These are phyloP conservation scores for Hydractinia symbiolongicarpus DNA, from an alignment of 30 jellyfish, hydroid and myxozoan genomes.

Conservation along the genomic window DNA sequence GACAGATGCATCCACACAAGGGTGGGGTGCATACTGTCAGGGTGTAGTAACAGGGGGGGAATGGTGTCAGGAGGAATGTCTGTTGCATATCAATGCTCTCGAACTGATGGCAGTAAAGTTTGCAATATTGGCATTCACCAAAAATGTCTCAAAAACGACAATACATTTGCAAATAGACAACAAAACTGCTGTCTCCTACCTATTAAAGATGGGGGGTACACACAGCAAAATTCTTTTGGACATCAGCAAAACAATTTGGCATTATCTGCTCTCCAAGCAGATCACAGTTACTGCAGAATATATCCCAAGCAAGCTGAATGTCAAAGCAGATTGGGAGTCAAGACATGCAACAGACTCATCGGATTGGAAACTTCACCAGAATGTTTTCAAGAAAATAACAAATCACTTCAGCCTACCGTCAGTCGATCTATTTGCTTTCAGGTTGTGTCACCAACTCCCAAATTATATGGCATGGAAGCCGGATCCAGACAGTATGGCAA, in stretches of 20 bases:
- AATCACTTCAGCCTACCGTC: constrained; percentile 16
- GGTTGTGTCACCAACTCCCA: constrained; percentile 18
- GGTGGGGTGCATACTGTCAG: constrained; percentile 22
- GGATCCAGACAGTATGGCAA: constrained; percentile 13
- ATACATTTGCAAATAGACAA: constrained; percentile 20
- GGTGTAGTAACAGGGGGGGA: constrained; percentile 8
- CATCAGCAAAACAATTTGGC: constrained; percentile 5
- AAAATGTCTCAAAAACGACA: background rate
- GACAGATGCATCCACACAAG: constrained; percentile 23
- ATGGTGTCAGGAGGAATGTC: constrained; percentile 8
- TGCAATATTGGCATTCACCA: constrained; percentile 10
- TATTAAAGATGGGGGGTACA: constrained; percentile 15
- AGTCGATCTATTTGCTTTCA: constrained; percentile 37
- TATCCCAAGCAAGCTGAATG: constrained; percentile 28
- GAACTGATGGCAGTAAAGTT: constrained; percentile 17
- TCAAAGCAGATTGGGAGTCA: constrained; percentile 38
- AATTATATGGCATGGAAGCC: background rate
- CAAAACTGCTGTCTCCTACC: constrained; percentile 6
- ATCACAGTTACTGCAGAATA: constrained; percentile 45
- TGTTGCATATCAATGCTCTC: constrained; percentile 15
- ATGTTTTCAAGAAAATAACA: constrained; percentile 16
- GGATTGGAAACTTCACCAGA: constrained; percentile 27
- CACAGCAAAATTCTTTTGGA: constrained; percentile 3
- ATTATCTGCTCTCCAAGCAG: constrained; percentile 32
- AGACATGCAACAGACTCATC: constrained; percentile 25